These are phyloP conservation scores for Lapara coniferarum DNA, from an alignment of 2,888 invertebrate genomes.

Conservation along the genomic window DNA sequence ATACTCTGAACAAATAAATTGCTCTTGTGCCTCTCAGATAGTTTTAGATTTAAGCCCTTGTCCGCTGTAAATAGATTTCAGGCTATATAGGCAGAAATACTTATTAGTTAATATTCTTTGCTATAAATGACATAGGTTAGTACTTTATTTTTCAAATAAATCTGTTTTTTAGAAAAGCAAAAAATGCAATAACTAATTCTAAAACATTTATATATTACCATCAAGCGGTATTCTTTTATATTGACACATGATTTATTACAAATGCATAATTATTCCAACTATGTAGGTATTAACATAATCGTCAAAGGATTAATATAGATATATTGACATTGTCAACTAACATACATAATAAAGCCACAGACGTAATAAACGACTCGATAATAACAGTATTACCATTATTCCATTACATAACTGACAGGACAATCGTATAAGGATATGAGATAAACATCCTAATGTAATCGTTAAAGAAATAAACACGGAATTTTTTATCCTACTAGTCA, in stretches of 20 bases:
- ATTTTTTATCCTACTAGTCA: no score
- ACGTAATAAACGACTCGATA: neutral
- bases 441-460: no score
- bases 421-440: neutral
- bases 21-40: no score
- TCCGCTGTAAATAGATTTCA: no score
- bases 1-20: no score
- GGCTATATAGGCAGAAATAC: no score
- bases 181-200: neutral
- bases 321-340: slow-evolving; percentile 5
- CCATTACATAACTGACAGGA: no score
- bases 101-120: no score
- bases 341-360: neutral
- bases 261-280: neutral
- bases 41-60: no score
- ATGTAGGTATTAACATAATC: neutral
- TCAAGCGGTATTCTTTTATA: neutral
- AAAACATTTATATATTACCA: neutral
- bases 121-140: no score
- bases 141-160: no score
- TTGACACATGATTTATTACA: neutral
- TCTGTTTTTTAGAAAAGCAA: neutral
- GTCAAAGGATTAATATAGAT: slow-evolving; percentile 12
- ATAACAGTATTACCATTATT: neutral
- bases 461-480: no score